Evolutionary conservation across 2,888 invertebrate species (phyloP).

Genomic region (Gonocerus acuteangulatus): DNA sequence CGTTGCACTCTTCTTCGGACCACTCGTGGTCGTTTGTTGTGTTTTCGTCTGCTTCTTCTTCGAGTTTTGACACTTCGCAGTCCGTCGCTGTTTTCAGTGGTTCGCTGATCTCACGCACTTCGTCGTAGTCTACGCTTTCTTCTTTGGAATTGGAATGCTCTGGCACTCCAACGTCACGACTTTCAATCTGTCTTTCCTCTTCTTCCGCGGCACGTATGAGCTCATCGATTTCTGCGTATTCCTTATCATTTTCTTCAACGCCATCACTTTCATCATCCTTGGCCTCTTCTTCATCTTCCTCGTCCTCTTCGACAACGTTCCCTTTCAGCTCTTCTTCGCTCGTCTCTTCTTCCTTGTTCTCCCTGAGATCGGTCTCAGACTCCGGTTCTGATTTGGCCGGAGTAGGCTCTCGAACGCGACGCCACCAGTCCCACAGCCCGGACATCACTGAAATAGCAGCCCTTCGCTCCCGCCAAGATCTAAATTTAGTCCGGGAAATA

Average conservation of each 20-base stretch:
- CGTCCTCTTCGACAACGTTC: neutral
- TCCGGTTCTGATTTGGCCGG: slow-evolving; percentile 11
- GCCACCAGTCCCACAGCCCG: slow-evolving; percentile 27
- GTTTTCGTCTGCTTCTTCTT: neutral
- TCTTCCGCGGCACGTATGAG: neutral
- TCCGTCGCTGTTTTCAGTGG: neutral
- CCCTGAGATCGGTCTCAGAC: neutral
- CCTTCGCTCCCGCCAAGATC: slow-evolving; percentile 18
- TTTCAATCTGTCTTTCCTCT: neutral
- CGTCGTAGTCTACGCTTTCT: slow-evolving; percentile 6
- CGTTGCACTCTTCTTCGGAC: slow-evolving; percentile 10
- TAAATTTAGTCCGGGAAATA: slow-evolving; percentile 11
- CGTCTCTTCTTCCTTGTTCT: neutral
- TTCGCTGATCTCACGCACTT: slow-evolving; percentile 7
- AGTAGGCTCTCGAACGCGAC: slow-evolving; percentile 12
- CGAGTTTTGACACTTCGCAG: neutral
- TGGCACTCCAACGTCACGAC: neutral
- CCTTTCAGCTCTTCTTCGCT: neutral
- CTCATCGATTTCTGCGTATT: neutral
- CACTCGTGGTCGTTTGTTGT: slow-evolving; percentile 5
- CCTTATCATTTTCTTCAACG: neutral
- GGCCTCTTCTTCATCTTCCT: slow-evolving; percentile 4
- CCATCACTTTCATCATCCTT: neutral
- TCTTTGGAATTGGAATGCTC: slow-evolving; percentile 3
- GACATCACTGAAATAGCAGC: slow-evolving; percentile 26